Conservation (phyloP, 2,113 vertebrate species). For the Arenaria interpres region DNA sequence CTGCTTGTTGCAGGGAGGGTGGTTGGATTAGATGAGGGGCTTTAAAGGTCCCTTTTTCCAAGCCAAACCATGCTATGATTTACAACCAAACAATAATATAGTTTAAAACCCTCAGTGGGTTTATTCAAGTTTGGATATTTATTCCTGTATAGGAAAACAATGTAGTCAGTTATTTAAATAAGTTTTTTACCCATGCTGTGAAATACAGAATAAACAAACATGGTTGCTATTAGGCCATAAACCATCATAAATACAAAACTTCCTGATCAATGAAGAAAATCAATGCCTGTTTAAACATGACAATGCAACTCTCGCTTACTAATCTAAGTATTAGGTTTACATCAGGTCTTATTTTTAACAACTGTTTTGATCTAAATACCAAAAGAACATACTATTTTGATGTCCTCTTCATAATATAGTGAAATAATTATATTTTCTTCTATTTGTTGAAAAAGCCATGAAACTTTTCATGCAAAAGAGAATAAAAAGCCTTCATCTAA, state of each 20-base stretch:
- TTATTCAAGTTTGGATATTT: neutral
- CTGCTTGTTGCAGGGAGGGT: neutral
- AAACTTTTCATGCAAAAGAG: neutral
- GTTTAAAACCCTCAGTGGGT: neutral
- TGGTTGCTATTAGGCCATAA: neutral
- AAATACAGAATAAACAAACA: neutral
- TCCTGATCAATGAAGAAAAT: neutral
- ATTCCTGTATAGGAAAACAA: neutral
- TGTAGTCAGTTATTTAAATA: neutral
- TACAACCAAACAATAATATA: neutral
- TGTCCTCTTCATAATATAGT: neutral
- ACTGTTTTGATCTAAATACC: neutral
- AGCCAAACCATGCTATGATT: neutral
- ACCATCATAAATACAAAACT: neutral
- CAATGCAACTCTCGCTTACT: neutral
- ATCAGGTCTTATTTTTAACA: neutral
- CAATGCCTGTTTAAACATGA: neutral
- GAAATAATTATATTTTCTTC: neutral
- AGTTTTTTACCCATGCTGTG: neutral
- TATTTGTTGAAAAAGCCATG: neutral
- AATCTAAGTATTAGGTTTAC: neutral
- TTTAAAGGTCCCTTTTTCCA: neutral
- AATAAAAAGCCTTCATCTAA: neutral
- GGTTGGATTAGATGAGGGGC: neutral
- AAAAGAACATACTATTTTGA: neutral